Percentiles rank a stretch among this genome's conserved stretches.
Evolutionary conservation across 1,140 invertebrate genomes (phyloP).

Genomic region (Marisa cornuarietis): DNA sequence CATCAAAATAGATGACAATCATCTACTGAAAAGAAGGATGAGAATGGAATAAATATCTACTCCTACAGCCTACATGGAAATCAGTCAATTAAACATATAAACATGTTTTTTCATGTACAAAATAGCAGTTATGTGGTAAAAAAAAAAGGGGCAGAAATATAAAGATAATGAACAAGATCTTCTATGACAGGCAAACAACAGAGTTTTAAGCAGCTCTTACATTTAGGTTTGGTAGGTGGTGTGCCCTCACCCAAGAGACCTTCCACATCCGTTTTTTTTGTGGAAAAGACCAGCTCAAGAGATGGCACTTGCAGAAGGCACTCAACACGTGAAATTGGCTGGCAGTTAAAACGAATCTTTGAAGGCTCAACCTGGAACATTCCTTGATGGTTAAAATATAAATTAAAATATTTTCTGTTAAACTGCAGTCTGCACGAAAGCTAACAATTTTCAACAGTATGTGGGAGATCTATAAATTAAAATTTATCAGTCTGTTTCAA

Average conservation of each 20-base stretch:
- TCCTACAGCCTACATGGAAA: background rate
- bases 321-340: conserved; percentile 94
- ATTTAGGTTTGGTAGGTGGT: conserved; percentile 54
- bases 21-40: too few species aligned
- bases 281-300: conserved; percentile 76
- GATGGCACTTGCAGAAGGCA: conserved; percentile 94
- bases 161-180: too few species aligned
- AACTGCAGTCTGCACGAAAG: too few species aligned
- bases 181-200: background rate
- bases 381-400: background rate
- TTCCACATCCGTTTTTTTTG: conserved; percentile 64
- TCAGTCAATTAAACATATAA: background rate
- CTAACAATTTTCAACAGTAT: too few species aligned
- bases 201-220: conserved; percentile 24
- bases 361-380: conserved; percentile 89
- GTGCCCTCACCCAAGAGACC: conserved; percentile 47
- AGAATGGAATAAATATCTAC: background rate
- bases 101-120: too few species aligned
- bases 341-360: conserved; percentile 86
- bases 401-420: too few species aligned
- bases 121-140: too few species aligned
- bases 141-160: background rate
- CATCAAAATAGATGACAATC: background rate
- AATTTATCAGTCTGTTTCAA: too few species aligned
- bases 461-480: too few species aligned